Evolutionary conservation across 2,888 invertebrate species (phyloP).

Genomic region (Beris morrisii): DNA sequence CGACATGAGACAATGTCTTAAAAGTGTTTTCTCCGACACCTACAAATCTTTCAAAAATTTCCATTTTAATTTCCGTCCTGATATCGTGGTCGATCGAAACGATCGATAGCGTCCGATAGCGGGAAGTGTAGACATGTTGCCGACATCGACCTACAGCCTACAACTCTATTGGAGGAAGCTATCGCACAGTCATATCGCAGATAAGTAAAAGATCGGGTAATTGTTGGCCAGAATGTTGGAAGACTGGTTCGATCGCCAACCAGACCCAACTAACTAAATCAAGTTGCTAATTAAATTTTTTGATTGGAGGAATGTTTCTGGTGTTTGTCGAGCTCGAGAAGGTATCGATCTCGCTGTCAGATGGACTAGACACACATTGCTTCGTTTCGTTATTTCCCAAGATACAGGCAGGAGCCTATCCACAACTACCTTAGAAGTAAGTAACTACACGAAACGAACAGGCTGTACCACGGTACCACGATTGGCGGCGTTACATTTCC

Average conservation of each 20-base stretch:
- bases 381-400: conserved; percentile 17
- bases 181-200: no score
- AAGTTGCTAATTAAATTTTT: conserved; percentile 34
- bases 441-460: background rate
- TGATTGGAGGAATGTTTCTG: conserved; percentile 31
- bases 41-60: background rate
- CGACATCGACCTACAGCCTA: no score
- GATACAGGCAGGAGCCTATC: conserved; percentile 3
- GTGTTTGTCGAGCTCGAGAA: conserved; percentile 10
- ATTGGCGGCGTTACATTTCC: no score
- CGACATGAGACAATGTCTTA: no score
- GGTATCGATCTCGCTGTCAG: conserved; percentile 31
- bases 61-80: background rate
- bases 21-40: background rate
- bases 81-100: no score
- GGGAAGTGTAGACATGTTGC: no score
- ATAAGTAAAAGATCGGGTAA: no score
- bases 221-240: background rate
- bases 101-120: no score
- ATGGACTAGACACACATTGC: conserved; percentile 22
- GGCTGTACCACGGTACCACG: no score
- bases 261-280: background rate
- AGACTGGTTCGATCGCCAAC: conserved; percentile 12
- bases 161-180: no score
- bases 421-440: background rate